Percentiles rank a stretch among this genome's conserved stretches.
Evolutionary conservation across 2,113 vertebrate genomes (phyloP).

Genomic region (Neogale vison): DNA sequence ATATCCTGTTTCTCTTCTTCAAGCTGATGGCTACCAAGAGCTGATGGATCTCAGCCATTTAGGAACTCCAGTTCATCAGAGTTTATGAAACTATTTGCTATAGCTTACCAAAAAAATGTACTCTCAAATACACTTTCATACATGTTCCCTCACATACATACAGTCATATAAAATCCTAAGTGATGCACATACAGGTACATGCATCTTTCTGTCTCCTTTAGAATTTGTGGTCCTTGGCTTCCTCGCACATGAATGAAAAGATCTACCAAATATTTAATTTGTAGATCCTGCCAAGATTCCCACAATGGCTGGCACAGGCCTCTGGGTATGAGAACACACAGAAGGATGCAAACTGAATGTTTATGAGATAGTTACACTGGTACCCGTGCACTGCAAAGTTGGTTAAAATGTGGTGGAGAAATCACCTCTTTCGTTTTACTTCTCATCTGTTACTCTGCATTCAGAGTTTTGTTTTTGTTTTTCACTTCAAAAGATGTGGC

Average conservation of each 20-base stretch:
- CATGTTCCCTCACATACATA: neutral
- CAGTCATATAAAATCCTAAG: slow-evolving; percentile 5
- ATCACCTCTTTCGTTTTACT: neutral
- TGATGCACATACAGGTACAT: neutral
- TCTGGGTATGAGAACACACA: neutral
- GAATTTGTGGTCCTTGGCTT: slow-evolving; percentile 10
- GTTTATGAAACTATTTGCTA: neutral
- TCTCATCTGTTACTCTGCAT: neutral
- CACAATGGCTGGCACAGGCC: neutral
- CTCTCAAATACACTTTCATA: slow-evolving; percentile 21
- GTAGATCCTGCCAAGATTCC: neutral
- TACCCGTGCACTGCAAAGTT: neutral
- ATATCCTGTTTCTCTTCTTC: neutral
- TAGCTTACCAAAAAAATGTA: neutral
- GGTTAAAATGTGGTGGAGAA: neutral
- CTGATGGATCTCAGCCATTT: neutral
- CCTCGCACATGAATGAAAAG: neutral
- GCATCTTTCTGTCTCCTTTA: neutral
- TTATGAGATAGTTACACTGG: neutral
- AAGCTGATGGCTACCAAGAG: neutral
- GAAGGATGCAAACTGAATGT: neutral
- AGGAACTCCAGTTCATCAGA: slow-evolving; percentile 6
- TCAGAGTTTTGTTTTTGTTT: neutral
- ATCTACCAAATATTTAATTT: neutral
- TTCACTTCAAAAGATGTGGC: neutral